A percentile compares a stretch with the other conserved stretches of the same genome.
Conservation (phyloP, 2,113 vertebrate species). For the Nothoprocta perdicaria region DNA sequence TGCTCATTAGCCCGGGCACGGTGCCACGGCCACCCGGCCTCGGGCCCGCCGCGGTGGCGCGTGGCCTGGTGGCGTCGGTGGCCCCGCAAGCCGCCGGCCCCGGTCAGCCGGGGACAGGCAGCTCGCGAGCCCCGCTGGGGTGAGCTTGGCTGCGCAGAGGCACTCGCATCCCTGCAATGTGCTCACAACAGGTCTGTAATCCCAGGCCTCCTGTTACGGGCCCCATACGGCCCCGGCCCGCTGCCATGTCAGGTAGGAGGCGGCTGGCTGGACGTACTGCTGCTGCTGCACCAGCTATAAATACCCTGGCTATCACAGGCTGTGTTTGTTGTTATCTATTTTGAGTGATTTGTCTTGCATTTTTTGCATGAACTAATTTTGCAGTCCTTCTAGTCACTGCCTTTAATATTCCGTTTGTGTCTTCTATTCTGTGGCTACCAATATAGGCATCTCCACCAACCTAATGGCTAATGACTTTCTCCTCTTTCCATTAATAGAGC, state of each 20-base stretch:
- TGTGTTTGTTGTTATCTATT: neutral
- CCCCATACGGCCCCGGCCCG: neutral
- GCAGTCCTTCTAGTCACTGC: neutral
- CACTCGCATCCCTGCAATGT: neutral
- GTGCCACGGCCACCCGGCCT: accelerated
- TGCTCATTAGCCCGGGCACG: neutral
- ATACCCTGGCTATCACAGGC: neutral
- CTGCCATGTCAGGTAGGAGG: neutral
- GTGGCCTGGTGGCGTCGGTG: accelerated
- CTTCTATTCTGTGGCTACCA: constrained; percentile 19
- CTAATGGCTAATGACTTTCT: constrained; percentile 46
- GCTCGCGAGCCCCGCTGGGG: neutral
- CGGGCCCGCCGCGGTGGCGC: accelerated
- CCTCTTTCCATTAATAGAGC: constrained; percentile 58
- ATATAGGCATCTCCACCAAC: neutral
- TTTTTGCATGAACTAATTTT: neutral
- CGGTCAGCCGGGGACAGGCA: neutral
- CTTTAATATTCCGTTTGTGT: constrained; percentile 61
- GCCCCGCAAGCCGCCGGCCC: accelerated
- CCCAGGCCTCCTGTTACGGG: neutral
- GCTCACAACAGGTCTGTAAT: neutral
- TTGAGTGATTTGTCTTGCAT: neutral
- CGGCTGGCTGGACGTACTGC: neutral
- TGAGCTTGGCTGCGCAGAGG: neutral
- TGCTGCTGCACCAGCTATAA: neutral